Base-by-base conservation (phyloP, 2,888 invertebrate species). In the Caenorhabditis macrosperma region DNA sequence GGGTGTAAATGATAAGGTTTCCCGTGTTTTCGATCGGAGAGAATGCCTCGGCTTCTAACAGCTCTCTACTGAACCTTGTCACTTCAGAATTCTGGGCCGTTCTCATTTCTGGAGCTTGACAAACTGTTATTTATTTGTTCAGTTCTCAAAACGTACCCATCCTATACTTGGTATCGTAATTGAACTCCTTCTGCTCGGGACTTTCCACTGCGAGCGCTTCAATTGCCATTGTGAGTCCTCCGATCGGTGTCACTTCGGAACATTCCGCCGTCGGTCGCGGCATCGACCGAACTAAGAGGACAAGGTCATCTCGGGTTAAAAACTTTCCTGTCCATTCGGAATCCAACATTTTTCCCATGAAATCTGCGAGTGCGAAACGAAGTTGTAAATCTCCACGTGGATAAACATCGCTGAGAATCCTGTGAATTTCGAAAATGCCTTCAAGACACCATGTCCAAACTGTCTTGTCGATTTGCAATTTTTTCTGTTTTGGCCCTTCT, bases 401-500 rank as follows among this genome's bases (percentile, higher is more conserved):
- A 96, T 92, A 97, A 15, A 97, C 93, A 92, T 99, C 98, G 95
- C 96, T 96, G 0, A 96, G 95, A 86, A 99, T 95, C 26, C 98
- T 94, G 88, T 96, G 96, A 91, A 97, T 98, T 91, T 99, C 99
- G 76, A 97, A 94, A 0, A 96, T 94, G 1, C 96, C 95, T 92
- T 98, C 98, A 0, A 97, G 95, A 84, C 95, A 95, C 89, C 95
- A 96, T 0, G 97, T 97, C 98, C 98, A 99, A 66, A 98, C 91
- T 0, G 95, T 95, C 92, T 98, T 98, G 81, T 94, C 94, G 79
- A 94, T 20, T 33, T 68, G 20, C 15, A 63, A 30, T 12, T 78
- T 75, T 17, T 55, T 66, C 48, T 33, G 61, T 52, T 59, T 75
- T 12, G 50, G 55, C 0, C 64, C 77, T 41, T 82, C 83, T 38